Evolutionary conservation across 2,113 vertebrate genomes (phyloP).

Genomic region (Melanotaenia duboulayi): DNA sequence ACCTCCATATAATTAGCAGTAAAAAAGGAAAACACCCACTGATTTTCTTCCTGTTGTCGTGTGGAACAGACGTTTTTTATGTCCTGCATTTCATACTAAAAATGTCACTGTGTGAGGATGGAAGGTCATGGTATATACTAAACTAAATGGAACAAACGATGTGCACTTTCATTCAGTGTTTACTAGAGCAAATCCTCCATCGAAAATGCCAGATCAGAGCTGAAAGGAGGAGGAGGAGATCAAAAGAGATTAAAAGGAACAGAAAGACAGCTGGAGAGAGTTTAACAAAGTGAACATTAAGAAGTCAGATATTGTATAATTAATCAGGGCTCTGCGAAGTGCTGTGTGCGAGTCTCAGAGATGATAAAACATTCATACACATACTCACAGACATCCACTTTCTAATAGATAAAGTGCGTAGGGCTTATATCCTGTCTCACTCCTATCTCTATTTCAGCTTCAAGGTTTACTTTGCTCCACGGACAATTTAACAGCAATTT

Average conservation of each 20-base stretch:
- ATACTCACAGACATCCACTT: conserved; percentile 19
- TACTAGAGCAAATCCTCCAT: conserved; percentile 20
- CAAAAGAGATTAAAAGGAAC: conserved; percentile 37
- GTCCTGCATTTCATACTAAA: conserved; percentile 14
- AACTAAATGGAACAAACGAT: background rate
- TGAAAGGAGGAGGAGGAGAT: conserved; percentile 27
- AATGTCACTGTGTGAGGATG: conserved; percentile 1
- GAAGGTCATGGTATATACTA: background rate
- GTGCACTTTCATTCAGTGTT: conserved; percentile 8
- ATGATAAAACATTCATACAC: conserved; percentile 53
- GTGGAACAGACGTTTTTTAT: conserved; percentile 8
- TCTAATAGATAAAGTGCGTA: conserved; percentile 38
- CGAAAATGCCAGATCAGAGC: conserved; percentile 22
- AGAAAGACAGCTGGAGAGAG: conserved; percentile 37
- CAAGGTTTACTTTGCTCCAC: conserved; percentile 63
- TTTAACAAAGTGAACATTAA: conserved; percentile 59
- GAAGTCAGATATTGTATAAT: conserved; percentile 66
- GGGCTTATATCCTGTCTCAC: conserved; percentile 22
- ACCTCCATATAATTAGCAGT: conserved; percentile 34
- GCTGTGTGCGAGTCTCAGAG: conserved; percentile 35
- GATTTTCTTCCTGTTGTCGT: background rate
- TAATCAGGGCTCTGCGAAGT: conserved; percentile 48
- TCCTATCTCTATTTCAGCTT: conserved; percentile 40
- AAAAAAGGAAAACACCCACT: conserved; percentile 11
- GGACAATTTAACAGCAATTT: conserved; percentile 71